Evolutionary conservation across 2,113 vertebrate genomes (phyloP), one percentile per base, ranked within the genome.

Genomic region (Pituophis catenifer): DNA sequence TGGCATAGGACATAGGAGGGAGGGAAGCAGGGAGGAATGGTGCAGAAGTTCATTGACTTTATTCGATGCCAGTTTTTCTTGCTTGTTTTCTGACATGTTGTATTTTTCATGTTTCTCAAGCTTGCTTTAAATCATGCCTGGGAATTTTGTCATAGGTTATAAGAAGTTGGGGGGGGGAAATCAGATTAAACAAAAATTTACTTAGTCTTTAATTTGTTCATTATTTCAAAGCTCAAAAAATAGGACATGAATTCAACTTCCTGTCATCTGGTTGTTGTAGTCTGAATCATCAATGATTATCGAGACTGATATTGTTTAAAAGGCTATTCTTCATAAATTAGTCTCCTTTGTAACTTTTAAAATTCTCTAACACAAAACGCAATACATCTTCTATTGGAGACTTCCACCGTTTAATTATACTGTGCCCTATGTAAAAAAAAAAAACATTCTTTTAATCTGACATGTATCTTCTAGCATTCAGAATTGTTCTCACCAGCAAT

Each of bases 61-160:
- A 26, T 75, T 90, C 94, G 33, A 59, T 90, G 75, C n/a, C 92
- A 90, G 59, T 95, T 96, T 95, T 1, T n/a, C 94, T 92, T 95
- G 26, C 48, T 95, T 95, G 52, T 33, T 93, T 95, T 94, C 87
- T 89, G 85, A 91, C 90, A 29, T 57, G 75, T 65, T 15, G 91
- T 9, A 38, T 88, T 88, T 65, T 26, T 92, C n/a, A 29, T 70
- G 70, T 62, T 95, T 95, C 93, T 59, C 75, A 93, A 90, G 90
- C 12, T 93, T 55, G 33, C 15, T 17, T 33, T 90, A 96, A 95
- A 94, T 96, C 48, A 89, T 95, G 94, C 93, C 95, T 23, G 24
- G 8, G 87, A 15, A 93, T 93, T 95, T 94, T 94, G 62, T 93
- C 90, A 94, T 88, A 38, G 91, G 94, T 93, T 8, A 13, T 50